These are phyloP conservation scores for Mesocentrotus franciscanus DNA, from an alignment of 53 echinoderm and acorn worm species.

Conservation along the genomic window DNA sequence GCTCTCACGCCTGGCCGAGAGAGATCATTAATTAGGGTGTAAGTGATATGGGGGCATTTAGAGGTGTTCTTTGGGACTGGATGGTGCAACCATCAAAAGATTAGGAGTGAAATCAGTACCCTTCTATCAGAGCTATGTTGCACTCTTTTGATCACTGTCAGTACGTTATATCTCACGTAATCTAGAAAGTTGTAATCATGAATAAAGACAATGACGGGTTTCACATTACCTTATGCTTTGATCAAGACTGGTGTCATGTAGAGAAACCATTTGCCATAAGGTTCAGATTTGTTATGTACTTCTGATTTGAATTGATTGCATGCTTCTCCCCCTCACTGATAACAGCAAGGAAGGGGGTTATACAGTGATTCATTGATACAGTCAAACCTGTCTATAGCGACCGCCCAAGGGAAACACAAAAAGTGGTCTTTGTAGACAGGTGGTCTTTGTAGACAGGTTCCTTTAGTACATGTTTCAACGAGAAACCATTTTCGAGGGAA, in stretches of 20 bases:
- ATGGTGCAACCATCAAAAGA: constrained; percentile 37
- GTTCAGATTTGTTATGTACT: not conserved
- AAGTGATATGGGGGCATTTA: constrained; percentile 41
- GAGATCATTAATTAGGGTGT: constrained; percentile 56
- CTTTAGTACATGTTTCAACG: too few species aligned
- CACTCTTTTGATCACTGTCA: constrained; percentile 15
- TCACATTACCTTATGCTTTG: not conserved
- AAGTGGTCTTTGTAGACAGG: too few species aligned
- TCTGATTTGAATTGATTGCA: not conserved
- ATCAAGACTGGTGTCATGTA: not conserved
- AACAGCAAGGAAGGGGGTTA: not conserved
- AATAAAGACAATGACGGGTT: constrained; percentile 31
- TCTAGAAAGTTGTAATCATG: constrained; percentile 5
- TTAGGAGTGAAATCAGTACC: constrained; percentile 26
- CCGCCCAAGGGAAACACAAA: too few species aligned
- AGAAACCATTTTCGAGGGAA: too few species aligned
- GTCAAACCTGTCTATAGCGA: too few species aligned
- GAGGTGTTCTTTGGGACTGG: constrained; percentile 35
- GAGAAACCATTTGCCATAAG: not conserved
- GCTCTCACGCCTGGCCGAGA: constrained; percentile 37
- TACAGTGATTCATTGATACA: too few species aligned
- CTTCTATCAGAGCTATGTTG: not conserved
- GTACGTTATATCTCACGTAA: not conserved
- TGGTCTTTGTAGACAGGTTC: too few species aligned
- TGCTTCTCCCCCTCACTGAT: not conserved